Evolutionary conservation across 2,113 vertebrate genomes (phyloP), one percentile per base, ranked within the genome.

Genomic region (Notothenia rossii): DNA sequence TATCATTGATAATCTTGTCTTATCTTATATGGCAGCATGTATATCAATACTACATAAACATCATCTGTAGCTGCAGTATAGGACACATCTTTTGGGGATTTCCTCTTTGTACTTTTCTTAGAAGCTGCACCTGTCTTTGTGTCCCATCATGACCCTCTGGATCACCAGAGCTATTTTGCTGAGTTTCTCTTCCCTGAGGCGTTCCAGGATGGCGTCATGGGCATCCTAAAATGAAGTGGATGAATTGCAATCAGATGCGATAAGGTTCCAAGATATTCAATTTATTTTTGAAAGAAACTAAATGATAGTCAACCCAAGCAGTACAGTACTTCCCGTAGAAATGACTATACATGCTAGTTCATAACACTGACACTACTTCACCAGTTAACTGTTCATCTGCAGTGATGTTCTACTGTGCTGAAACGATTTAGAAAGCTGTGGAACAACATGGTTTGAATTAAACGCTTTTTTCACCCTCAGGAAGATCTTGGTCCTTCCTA

Each of bases 401-500:
- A 29, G 66, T 43, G 3, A 66, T 49, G 20, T 33, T 73, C 53
- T 5, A 0, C 48, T 17, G 14, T 6, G 11, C 73, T 49, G 13
- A 25, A 60, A 43, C 36, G 53, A 54, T 5, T 17, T 7, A 55
- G 12, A 3, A 81, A 68, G 17, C 43, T 48, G 17, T 1, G 49
- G 9, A 8, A 53, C 4, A 72, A 40, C 65, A 53, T 18, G 29
- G 15, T 54, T 55, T 64, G 10, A 73, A 72, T 69, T n/a, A 49
- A 6, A 36, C 17, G 8, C 64, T 73, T 54, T 84, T 14, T 10
- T 48, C 92, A 99, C 98, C 96, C 97, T 99, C 33, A 99, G 93
- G 86, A 99, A 99, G 78, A 99, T 93, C 91, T 98, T 98, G 64
- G 90, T 97, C 79, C 58, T 98, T 71, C 98, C 98, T 70, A 95